phyloP scores from a whole-genome alignment of 2,888 invertebrate genomes.

The Caradrina clavipalpis region DNA sequence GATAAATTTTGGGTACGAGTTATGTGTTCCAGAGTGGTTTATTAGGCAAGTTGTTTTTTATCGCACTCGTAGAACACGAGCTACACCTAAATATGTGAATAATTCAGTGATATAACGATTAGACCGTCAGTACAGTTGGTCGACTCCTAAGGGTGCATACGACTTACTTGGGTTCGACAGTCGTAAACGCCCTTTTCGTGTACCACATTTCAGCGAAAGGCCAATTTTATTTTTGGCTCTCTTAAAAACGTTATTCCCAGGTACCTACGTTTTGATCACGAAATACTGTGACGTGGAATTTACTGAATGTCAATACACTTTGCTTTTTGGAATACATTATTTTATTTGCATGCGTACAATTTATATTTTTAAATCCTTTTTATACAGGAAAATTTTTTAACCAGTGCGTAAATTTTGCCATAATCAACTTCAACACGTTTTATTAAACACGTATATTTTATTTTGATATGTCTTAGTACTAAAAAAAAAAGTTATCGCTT shows the following conservation, averaged over 20 bases:
- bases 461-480: no score
- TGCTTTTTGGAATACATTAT: no score
- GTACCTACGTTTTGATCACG: neutral
- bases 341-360: no score
- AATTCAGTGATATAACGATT: neutral
- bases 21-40: neutral
- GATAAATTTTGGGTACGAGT: neutral
- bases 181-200: conserved; percentile 14
- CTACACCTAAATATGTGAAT: conserved; percentile 10
- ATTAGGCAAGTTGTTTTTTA: neutral
- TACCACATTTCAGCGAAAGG: neutral
- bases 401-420: no score
- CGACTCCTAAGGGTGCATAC: neutral
- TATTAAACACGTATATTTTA: no score
- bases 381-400: no score
- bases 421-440: no score
- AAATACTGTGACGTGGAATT: neutral
- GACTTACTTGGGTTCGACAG: neutral
- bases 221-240: neutral
- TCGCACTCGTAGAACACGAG: neutral
- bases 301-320: neutral
- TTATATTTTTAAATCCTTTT: no score
- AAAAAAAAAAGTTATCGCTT: no score
- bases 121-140: neutral
- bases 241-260: neutral